phyloP scores from a whole-genome alignment of 1,140 invertebrate genomes.

The Maconellicoccus hirsutus region DNA sequence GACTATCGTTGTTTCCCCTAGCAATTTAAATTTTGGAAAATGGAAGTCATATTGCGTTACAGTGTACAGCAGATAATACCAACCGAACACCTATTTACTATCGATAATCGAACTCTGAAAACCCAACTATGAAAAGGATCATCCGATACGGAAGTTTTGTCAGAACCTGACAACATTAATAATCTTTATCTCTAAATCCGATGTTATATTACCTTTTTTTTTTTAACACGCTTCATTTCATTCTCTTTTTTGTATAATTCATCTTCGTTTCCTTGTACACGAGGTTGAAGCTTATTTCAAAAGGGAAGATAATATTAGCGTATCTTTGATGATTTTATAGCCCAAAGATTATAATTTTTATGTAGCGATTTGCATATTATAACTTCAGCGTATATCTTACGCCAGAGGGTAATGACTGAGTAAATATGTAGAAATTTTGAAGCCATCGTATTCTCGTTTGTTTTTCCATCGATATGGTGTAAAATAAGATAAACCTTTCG shows the following conservation, averaged over 20 bases:
- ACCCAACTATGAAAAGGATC: conserved; percentile 5
- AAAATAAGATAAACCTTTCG: too few relatives aligned
- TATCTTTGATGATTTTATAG: too few relatives aligned
- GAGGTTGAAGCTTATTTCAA: too few relatives aligned
- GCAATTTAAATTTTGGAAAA: conserved; percentile 20
- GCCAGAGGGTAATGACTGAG: too few relatives aligned
- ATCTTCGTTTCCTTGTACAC: background rate
- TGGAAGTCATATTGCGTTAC: conserved; percentile 20
- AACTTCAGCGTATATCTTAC: too few relatives aligned
- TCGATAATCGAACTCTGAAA: conserved; percentile 7
- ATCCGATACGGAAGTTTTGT: conserved; percentile 19
- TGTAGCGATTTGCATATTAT: too few relatives aligned
- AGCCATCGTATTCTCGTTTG: too few relatives aligned
- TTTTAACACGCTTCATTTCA: background rate
- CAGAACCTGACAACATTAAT: conserved; percentile 18
- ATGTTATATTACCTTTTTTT: background rate
- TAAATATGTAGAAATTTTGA: too few relatives aligned
- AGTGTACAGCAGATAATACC: background rate
- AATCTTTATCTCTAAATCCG: conserved; percentile 14
- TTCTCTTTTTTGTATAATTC: background rate
- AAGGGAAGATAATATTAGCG: too few relatives aligned
- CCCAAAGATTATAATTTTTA: too few relatives aligned
- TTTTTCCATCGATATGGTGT: too few relatives aligned
- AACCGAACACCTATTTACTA: conserved; percentile 14
- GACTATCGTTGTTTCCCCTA: conserved; percentile 17